Conservation (phyloP, 2,888 invertebrate genomes). For the Bembecia ichneumoniformis region DNA sequence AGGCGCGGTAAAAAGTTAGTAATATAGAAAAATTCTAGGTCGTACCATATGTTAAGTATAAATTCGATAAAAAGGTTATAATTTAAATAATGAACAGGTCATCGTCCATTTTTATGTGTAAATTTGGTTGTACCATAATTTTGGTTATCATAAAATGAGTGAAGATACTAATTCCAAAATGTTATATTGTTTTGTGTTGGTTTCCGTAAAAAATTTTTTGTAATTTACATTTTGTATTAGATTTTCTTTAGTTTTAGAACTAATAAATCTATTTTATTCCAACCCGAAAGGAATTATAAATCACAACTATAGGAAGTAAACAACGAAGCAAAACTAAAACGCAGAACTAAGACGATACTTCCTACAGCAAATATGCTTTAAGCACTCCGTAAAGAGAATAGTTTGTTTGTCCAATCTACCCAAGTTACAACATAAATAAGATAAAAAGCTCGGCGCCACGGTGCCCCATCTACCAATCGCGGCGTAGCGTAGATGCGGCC, state of each 20-base stretch:
- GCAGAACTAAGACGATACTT: neutral
- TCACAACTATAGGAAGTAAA: neutral
- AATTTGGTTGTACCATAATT: neutral
- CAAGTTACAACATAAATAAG: conserved; percentile 47
- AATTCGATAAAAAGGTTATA: too few species aligned
- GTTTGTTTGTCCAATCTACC: conserved; percentile 35
- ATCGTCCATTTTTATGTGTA: neutral
- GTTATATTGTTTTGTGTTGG: too few species aligned
- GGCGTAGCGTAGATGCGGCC: conserved; percentile 25
- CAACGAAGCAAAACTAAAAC: neutral
- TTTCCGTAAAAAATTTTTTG: too few species aligned
- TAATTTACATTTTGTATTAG: too few species aligned
- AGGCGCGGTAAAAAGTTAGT: neutral
- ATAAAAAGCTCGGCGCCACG: conserved; percentile 55
- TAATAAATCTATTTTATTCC: too few species aligned
- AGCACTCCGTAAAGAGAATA: conserved; percentile 13
- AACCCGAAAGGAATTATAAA: too few species aligned
- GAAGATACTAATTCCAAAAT: too few species aligned
- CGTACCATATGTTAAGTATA: too few species aligned
- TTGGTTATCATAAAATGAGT: too few species aligned
- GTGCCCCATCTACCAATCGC: conserved; percentile 29
- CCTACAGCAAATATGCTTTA: conserved; percentile 6
- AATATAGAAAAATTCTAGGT: too few species aligned
- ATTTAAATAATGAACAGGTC: too few species aligned
- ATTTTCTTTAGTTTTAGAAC: too few species aligned